These are phyloP conservation scores for Micromesistius poutassou DNA, from an alignment of 2,797 vertebrate genomes.

Conservation along the genomic window DNA sequence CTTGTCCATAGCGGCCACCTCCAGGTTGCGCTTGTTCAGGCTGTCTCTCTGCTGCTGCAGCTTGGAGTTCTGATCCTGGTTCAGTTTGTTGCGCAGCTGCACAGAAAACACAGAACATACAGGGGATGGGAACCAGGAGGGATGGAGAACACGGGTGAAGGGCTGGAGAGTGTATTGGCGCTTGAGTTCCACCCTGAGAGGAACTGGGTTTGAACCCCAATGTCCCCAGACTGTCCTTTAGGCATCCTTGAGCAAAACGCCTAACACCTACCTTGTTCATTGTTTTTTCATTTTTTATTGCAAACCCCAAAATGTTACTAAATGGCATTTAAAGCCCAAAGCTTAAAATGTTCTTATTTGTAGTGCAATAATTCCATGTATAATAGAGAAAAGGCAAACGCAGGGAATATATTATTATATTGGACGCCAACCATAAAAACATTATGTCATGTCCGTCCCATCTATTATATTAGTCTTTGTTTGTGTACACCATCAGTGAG, in stretches of 20 bases:
- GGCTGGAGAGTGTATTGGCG: neutral
- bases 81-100: slow-evolving; percentile 94
- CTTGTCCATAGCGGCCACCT: slow-evolving; percentile 94
- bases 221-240: no score
- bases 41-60: slow-evolving; percentile 94
- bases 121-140: slow-evolving; percentile 8
- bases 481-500: no score
- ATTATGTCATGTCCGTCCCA: no score
- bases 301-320: no score
- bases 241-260: no score
- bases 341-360: neutral
- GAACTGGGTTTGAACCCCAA: no score
- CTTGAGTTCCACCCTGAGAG: no score
- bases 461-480: no score
- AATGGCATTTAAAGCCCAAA: no score
- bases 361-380: neutral
- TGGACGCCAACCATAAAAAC: no score
- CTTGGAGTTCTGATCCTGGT: slow-evolving; percentile 94
- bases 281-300: neutral
- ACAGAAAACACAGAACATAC: slow-evolving; percentile 7
- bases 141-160: neutral
- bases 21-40: slow-evolving; percentile 91
- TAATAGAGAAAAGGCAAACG: no score
- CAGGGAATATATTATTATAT: no score
- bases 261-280: neutral